phyloP scores from a whole-genome alignment of 2,113 vertebrate species.

The Rhodinocichla rosea region DNA sequence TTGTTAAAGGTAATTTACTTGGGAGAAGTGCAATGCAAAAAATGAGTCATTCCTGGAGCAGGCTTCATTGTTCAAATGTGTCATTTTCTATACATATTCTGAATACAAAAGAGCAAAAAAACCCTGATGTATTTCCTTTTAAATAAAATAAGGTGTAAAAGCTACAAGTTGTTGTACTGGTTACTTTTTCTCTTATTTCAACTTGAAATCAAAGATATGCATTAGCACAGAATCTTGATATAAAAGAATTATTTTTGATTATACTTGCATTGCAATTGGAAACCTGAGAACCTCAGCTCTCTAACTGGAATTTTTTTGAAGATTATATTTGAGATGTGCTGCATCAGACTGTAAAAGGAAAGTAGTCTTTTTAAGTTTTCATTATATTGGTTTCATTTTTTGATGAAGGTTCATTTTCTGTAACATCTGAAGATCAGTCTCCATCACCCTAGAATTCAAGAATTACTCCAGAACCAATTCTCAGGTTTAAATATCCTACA shows the following conservation, averaged over 20 bases:
- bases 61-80: not conserved
- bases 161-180: not conserved
- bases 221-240: not conserved
- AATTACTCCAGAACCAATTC: not conserved
- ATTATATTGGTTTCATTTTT: not conserved
- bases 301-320: not conserved
- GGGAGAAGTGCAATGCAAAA: not conserved
- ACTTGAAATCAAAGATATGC: not conserved
- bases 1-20: conserved; percentile 24
- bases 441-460: not conserved
- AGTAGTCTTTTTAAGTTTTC: not conserved
- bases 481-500: not conserved
- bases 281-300: not conserved
- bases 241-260: not conserved
- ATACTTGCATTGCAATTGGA: not conserved
- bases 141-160: not conserved
- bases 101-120: not conserved
- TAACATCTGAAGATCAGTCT: not conserved
- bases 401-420: not conserved
- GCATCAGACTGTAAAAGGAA: not conserved
- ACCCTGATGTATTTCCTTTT: not conserved
- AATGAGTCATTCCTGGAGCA: not conserved
- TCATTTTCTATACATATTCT: not conserved
- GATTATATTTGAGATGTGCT: not conserved
- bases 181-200: not conserved